Conservation (phyloP, 1,140 invertebrate genomes). For the Hylaeus anthracinus region DNA sequence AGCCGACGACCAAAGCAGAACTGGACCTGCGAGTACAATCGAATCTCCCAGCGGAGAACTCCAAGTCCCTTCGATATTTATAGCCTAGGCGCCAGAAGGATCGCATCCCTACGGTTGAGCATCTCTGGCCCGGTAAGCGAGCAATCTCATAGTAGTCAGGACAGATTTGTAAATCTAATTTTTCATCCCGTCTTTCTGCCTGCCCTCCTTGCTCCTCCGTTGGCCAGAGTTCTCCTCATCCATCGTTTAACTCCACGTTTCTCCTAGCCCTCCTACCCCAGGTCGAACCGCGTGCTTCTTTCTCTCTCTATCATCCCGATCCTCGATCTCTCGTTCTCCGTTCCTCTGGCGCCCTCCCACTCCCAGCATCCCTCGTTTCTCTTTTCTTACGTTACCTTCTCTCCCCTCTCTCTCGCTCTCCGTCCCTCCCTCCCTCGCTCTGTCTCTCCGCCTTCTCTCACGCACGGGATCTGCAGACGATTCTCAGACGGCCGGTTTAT, state of each 20-base stretch:
- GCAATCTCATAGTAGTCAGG: conserved; percentile 72
- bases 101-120: conserved; percentile 31
- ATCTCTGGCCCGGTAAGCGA: conserved; percentile 60
- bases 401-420: neutral
- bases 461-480: conserved; percentile 75
- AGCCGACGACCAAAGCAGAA: neutral
- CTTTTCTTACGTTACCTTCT: conserved; percentile 25
- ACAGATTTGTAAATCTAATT: conserved; percentile 78
- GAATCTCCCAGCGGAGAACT: no score
- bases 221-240: conserved; percentile 49
- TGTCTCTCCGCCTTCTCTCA: conserved; percentile 54
- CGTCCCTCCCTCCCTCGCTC: neutral
- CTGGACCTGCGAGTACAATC: no score
- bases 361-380: neutral
- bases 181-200: conserved; percentile 72
- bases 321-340: conserved; percentile 26
- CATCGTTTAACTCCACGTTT: conserved; percentile 27
- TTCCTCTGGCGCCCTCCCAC: conserved; percentile 19
- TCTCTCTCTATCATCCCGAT: neutral
- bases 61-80: conserved; percentile 5
- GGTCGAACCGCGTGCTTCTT: neutral
- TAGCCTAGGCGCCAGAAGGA: neutral
- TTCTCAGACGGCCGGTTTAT: conserved; percentile 77
- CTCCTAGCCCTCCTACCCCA: conserved; percentile 3
- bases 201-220: conserved; percentile 46